phyloP scores from a whole-genome alignment of 2,797 vertebrate genomes.

The Podarcis lilfordi region DNA sequence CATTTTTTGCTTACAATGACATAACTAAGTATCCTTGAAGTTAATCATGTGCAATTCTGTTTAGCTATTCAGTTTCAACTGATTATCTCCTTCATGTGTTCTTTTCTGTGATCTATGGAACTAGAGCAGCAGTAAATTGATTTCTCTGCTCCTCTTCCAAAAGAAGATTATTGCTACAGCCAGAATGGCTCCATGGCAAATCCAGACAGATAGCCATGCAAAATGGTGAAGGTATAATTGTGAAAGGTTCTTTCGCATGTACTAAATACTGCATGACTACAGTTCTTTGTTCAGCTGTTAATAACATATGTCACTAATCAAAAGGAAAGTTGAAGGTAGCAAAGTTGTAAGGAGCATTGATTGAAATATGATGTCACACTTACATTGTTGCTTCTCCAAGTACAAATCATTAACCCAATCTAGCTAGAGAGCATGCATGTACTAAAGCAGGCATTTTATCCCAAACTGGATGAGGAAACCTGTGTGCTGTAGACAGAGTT shows the following conservation, averaged over 20 bases:
- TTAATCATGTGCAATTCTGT: neutral
- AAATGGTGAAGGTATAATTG: neutral
- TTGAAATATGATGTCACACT: too few species aligned
- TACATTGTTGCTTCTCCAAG: too few species aligned
- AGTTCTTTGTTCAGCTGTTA: too few species aligned
- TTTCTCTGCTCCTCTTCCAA: neutral
- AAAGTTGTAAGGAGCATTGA: too few species aligned
- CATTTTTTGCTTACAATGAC: slow-evolving; percentile 1
- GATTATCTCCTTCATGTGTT: slow-evolving; percentile 4
- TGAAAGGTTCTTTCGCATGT: neutral
- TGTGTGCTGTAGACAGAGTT: too few species aligned
- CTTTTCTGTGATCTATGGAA: neutral
- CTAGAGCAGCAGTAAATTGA: neutral
- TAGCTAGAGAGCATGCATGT: too few species aligned
- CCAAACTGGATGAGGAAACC: too few species aligned
- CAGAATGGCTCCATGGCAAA: slow-evolving; percentile 48
- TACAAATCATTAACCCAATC: too few species aligned
- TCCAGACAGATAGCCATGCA: neutral
- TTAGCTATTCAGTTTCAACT: slow-evolving; percentile 17
- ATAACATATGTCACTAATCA: too few species aligned
- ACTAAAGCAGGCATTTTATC: too few species aligned
- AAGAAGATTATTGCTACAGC: slow-evolving; percentile 18
- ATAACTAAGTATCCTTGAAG: slow-evolving; percentile 12
- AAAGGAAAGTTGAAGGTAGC: too few species aligned
- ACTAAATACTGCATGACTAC: too few species aligned